Percentiles rank a stretch among this genome's conserved stretches.
phyloP scores from a whole-genome alignment of 2,797 vertebrate species.

The Lepus oiostolus region DNA sequence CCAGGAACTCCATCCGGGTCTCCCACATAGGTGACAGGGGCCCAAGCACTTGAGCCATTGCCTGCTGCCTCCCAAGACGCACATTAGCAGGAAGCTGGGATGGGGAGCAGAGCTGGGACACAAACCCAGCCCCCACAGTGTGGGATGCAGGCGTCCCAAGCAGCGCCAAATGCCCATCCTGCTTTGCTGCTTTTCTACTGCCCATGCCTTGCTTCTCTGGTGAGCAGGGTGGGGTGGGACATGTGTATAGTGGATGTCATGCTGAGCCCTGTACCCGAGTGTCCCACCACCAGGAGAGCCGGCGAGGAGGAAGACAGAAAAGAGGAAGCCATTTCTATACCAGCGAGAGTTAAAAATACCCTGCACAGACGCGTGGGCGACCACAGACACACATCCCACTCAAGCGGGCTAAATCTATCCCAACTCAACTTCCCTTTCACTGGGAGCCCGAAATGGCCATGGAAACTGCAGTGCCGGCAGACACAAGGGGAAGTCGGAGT shows the following conservation, averaged over 20 bases:
- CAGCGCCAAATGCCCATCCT: no score
- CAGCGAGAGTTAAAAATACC: background rate
- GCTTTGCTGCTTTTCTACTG: background rate
- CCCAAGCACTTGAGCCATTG: no score
- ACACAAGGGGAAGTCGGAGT: slow-evolving; percentile 52
- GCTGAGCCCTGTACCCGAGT: background rate
- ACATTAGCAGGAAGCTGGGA: no score
- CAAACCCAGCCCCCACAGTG: no score
- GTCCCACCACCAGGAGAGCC: background rate
- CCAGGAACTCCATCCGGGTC: no score
- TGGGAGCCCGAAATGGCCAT: background rate
- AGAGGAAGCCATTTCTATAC: background rate
- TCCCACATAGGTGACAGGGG: no score
- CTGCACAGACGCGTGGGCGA: background rate
- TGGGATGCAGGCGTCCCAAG: no score
- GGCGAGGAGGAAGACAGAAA: background rate
- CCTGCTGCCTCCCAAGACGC: no score
- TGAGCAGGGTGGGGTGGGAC: background rate
- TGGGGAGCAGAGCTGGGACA: no score
- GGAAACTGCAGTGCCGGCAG: background rate
- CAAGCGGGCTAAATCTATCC: slow-evolving; percentile 14
- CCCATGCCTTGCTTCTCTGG: background rate
- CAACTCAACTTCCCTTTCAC: slow-evolving; percentile 48
- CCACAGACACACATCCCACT: background rate
- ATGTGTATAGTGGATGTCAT: background rate